A percentile compares a stretch with the other conserved stretches of the same genome.
phyloP scores from a whole-genome alignment of 2,797 vertebrate genomes.

The Rhincodon typus region DNA sequence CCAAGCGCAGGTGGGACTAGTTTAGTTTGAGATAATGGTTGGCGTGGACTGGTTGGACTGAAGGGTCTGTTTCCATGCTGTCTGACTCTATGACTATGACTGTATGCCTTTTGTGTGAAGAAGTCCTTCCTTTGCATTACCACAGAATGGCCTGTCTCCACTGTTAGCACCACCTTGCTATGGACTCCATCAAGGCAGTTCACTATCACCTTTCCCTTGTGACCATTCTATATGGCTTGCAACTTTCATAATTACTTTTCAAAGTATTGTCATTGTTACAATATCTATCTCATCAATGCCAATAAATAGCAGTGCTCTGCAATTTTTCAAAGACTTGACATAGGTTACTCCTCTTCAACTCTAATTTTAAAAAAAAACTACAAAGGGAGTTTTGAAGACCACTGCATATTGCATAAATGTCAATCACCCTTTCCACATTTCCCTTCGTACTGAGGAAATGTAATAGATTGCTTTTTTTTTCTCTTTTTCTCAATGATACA shows the following conservation, averaged over 20 bases:
- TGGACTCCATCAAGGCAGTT: not conserved
- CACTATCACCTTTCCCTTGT: not conserved
- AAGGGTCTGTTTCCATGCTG: too few relatives aligned
- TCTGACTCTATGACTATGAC: too few relatives aligned
- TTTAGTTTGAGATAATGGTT: too few relatives aligned
- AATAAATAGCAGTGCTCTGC: not conserved
- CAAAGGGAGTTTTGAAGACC: too few relatives aligned
- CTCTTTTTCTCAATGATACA: not conserved
- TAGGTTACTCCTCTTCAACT: not conserved
- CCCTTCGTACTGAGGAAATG: not conserved
- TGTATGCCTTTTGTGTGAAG: not conserved
- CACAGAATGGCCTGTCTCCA: not conserved
- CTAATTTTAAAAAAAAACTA: too few relatives aligned
- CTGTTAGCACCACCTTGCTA: not conserved
- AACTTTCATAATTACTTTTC: too few relatives aligned
- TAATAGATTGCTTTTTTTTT: not conserved
- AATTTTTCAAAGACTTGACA: not conserved
- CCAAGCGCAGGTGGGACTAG: too few relatives aligned
- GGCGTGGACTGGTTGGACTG: too few relatives aligned
- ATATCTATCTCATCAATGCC: not conserved
- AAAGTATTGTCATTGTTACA: not conserved
- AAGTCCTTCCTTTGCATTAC: not conserved
- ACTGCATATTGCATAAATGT: too few relatives aligned
- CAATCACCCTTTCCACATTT: too few relatives aligned
- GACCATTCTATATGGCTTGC: not conserved